Conservation (phyloP, 1,140 invertebrate species). For the Neodiprion virginianus region DNA sequence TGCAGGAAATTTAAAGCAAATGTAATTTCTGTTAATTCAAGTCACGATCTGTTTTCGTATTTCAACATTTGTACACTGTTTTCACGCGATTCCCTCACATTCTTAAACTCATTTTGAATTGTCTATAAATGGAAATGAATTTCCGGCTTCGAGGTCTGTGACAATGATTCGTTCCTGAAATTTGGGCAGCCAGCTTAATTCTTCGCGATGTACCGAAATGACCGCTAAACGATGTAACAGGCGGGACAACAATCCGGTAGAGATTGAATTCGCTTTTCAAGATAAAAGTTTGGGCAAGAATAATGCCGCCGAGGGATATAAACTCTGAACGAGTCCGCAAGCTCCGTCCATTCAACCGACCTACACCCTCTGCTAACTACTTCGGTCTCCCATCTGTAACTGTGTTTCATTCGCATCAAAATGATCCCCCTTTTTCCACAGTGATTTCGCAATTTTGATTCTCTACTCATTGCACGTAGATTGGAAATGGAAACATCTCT, state of each 20-base stretch:
- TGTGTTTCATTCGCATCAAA: not conserved
- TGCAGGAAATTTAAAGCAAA: no score
- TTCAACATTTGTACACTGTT: no score
- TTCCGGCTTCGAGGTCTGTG: no score
- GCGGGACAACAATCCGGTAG: not conserved
- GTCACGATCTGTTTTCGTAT: no score
- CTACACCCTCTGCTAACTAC: no score
- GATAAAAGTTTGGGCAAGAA: not conserved
- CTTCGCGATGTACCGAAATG: not conserved
- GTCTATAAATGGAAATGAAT: no score
- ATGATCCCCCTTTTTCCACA: not conserved
- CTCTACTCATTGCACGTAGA: not conserved
- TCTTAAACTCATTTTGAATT: no score
- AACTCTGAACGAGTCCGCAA: not conserved
- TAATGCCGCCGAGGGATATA: constrained; percentile 10
- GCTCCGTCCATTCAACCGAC: not conserved
- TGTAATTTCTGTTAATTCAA: no score
- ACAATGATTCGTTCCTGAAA: no score
- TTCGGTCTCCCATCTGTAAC: no score
- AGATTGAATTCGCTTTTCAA: not conserved
- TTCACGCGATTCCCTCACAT: no score
- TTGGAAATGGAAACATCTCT: no score
- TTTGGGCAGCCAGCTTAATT: not conserved
- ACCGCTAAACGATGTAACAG: not conserved
- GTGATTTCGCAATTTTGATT: not conserved